phyloP scores from a whole-genome alignment of 1,140 invertebrate genomes.

The Sinella curviseta region DNA sequence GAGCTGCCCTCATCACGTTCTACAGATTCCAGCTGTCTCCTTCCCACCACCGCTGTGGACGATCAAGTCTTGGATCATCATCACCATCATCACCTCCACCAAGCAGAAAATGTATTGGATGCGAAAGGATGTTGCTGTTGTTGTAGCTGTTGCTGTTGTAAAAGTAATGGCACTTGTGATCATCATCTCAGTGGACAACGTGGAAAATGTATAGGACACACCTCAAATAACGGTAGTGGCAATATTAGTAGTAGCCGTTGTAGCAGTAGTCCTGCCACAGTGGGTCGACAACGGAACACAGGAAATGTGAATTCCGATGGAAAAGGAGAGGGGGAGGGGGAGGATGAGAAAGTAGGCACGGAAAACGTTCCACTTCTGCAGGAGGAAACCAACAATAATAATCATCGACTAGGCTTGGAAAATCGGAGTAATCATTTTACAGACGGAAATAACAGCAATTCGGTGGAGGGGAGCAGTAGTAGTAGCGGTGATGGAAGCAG shows the following conservation, averaged over 20 bases:
- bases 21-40: conserved; percentile 44
- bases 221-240: neutral
- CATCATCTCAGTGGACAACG: neutral
- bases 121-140: neutral
- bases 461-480: neutral
- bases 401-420: neutral
- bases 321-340: neutral
- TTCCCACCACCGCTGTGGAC: conserved; percentile 19
- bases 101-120: neutral
- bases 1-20: conserved; percentile 40
- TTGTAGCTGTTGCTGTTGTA: conserved; percentile 5
- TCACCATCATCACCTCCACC: neutral
- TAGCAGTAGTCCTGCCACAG: neutral
- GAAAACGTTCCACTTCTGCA: neutral
- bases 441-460: neutral
- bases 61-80: neutral
- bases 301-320: neutral
- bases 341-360: neutral
- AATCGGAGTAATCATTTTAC: neutral
- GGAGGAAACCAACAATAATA: conserved; percentile 18
- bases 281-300: neutral
- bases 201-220: neutral
- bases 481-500: too few relatives aligned
- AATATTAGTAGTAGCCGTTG: neutral
- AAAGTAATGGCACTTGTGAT: conserved; percentile 4